Evolutionary conservation across 2,113 vertebrate species (phyloP).

Genomic region (Indicator indicator): DNA sequence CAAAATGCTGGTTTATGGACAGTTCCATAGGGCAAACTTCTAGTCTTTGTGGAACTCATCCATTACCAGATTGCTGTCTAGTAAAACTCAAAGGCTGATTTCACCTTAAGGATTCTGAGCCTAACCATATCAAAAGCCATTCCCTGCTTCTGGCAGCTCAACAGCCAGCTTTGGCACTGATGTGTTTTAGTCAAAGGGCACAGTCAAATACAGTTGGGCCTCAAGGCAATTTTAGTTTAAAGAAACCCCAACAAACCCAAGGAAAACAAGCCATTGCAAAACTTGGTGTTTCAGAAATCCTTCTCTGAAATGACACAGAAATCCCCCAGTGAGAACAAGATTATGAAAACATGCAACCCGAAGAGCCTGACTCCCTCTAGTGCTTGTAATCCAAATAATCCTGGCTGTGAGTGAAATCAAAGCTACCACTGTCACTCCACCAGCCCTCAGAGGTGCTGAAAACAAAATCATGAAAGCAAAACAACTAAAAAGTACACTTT

Average conservation of each 20-base stretch:
- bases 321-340: background rate
- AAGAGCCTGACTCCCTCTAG: slow-evolving; percentile 17
- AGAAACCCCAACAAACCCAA: background rate
- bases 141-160: background rate
- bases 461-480: background rate
- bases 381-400: slow-evolving; percentile 1
- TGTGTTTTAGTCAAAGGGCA: background rate
- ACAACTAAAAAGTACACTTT: background rate
- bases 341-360: background rate
- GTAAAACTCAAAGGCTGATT: background rate
- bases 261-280: background rate
- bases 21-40: background rate
- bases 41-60: background rate
- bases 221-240: background rate
- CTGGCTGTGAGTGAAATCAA: background rate
- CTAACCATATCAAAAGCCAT: background rate
- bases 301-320: background rate
- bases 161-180: background rate
- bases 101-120: background rate
- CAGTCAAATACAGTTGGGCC: background rate
- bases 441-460: background rate
- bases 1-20: background rate
- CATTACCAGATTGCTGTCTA: background rate
- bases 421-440: background rate
- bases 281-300: background rate